phyloP scores from a whole-genome alignment of 2,113 vertebrate genomes.

The Grallaria varia region DNA sequence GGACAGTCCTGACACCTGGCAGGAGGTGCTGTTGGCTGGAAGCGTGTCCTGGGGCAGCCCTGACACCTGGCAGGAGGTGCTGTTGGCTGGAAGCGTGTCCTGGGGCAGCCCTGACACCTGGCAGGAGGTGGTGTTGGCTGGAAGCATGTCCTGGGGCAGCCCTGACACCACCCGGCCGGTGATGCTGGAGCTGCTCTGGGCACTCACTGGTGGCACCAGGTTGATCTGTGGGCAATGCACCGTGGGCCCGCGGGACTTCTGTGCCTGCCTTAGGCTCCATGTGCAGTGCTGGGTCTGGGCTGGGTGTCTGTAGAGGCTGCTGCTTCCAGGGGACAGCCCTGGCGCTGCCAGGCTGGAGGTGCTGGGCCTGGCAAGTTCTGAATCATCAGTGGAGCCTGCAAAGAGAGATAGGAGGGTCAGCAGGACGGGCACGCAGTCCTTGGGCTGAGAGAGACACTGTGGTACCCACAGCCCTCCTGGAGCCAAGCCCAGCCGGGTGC shows the following conservation, averaged over 20 bases:
- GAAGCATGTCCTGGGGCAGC: not conserved
- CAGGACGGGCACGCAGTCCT: fast-evolving
- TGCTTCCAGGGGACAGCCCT: fast-evolving
- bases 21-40: not conserved
- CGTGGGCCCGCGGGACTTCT: not conserved
- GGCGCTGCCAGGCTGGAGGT: fast-evolving
- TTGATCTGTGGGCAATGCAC: not conserved
- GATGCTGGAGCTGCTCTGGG: not conserved
- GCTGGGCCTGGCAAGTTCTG: not conserved
- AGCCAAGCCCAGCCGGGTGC: not conserved
- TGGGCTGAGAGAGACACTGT: no score
- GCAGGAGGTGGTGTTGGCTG: not conserved
- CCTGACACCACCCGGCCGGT: not conserved
- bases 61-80: not conserved
- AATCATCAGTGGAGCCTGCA: not conserved
- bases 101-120: fast-evolving
- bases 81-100: no score
- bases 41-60: not conserved
- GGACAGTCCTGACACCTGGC: fast-evolving
- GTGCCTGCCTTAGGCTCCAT: not conserved
- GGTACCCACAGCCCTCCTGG: not conserved
- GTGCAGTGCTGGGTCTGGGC: not conserved
- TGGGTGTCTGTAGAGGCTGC: not conserved
- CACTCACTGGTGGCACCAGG: not conserved
- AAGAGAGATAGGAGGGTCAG: fast-evolving